phyloP scores from a whole-genome alignment of 2,797 vertebrate species.

The Taenioides sp. region DNA sequence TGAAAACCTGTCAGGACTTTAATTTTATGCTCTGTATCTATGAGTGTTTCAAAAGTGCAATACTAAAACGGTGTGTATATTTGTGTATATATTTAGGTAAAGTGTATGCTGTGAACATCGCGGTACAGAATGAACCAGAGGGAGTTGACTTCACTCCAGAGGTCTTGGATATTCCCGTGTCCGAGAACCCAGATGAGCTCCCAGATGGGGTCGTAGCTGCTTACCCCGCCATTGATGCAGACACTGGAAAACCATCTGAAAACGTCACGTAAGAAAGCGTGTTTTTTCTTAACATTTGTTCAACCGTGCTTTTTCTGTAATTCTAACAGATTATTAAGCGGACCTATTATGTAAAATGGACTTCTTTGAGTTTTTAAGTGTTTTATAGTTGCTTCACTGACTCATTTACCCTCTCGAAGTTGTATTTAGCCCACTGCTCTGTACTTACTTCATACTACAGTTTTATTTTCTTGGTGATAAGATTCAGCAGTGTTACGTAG shows the following conservation, averaged over 20 bases:
- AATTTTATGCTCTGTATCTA: not conserved
- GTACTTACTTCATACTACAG: no score
- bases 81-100: constrained; percentile 16
- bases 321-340: no score
- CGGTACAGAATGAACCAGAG: constrained; percentile 79
- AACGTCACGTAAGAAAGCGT: constrained; percentile 72
- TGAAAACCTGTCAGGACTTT: no score
- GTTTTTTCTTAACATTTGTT: no score
- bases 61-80: not conserved
- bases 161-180: constrained; percentile 61
- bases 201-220: constrained; percentile 66
- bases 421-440: no score
- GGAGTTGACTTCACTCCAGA: constrained; percentile 72
- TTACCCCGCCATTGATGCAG: constrained; percentile 78
- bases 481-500: no score
- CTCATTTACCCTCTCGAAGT: no score
- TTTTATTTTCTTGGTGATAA: no score
- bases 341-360: no score
- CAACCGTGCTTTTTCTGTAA: no score
- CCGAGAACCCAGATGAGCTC: constrained; percentile 59
- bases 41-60: not conserved
- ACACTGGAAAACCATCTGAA: constrained; percentile 70
- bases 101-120: constrained; percentile 74
- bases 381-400: no score
- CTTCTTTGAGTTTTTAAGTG: no score